Percentiles rank a stretch among this genome's conserved stretches.
These are phyloP conservation scores for Melanostigma gelatinosum DNA, from an alignment of 2,113 vertebrate genomes.

Conservation along the genomic window DNA sequence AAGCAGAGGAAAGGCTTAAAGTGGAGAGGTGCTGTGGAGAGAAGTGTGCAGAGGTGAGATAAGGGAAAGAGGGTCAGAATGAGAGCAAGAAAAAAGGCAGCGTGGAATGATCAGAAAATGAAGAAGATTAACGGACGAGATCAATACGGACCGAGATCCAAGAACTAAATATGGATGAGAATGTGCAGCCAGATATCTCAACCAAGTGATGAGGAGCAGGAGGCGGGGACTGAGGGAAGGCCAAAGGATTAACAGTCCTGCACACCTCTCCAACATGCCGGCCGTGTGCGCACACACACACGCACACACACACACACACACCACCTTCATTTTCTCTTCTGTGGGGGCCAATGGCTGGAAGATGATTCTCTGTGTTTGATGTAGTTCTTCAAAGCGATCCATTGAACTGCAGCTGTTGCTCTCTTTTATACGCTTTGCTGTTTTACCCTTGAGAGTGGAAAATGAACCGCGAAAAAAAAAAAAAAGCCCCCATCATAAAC, in stretches of 20 bases:
- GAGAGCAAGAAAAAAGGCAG: conserved; percentile 10
- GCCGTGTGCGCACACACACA: conserved; percentile 15
- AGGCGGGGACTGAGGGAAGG: conserved; percentile 50
- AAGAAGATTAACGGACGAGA: conserved; percentile 54
- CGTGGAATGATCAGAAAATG: conserved; percentile 33
- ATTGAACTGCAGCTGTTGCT: conserved; percentile 76
- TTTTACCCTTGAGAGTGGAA: conserved; percentile 72
- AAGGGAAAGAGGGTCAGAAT: conserved; percentile 42
- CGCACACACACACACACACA: conserved; percentile 23
- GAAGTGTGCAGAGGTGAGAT: conserved; percentile 52
- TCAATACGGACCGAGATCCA: conserved; percentile 34
- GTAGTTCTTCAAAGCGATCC: conserved; percentile 80
- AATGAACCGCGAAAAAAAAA: conserved; percentile 40
- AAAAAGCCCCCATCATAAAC: conserved; percentile 61
- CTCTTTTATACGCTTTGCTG: conserved; percentile 66
- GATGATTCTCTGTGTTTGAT: conserved; percentile 79
- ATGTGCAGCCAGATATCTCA: conserved; percentile 43
- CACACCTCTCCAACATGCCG: conserved; percentile 62
- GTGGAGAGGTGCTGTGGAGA: neutral
- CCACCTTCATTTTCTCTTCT: conserved; percentile 43
- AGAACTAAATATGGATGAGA: conserved; percentile 58
- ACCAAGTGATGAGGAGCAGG: conserved; percentile 51
- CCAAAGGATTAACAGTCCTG: conserved; percentile 66
- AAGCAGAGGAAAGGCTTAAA: neutral
- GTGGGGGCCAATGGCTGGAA: conserved; percentile 57